These are phyloP conservation scores for Drosophila flavopinicola DNA, from an alignment of 2,888 invertebrate species.

Conservation along the genomic window DNA sequence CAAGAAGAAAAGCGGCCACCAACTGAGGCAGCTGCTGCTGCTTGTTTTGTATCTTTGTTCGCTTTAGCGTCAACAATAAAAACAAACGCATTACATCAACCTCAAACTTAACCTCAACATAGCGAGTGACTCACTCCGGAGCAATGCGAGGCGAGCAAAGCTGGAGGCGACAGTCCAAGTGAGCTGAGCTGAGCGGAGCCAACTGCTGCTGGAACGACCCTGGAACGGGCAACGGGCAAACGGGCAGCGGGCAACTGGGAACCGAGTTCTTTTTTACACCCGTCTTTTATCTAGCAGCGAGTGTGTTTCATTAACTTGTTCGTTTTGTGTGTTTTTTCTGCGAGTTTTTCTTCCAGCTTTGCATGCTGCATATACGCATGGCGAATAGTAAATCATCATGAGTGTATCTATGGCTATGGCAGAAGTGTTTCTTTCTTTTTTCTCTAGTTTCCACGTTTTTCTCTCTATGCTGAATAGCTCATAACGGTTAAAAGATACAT, in stretches of 20 bases:
- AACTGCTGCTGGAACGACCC: slow-evolving; percentile 42
- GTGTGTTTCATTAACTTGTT: slow-evolving; percentile 46
- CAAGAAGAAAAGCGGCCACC: slow-evolving; percentile 56
- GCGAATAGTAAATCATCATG: slow-evolving; percentile 55
- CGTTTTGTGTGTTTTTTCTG: slow-evolving; percentile 14
- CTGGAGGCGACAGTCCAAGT: slow-evolving; percentile 49
- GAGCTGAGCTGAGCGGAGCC: slow-evolving; percentile 35
- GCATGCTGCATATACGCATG: slow-evolving; percentile 40
- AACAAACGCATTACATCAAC: slow-evolving; percentile 61
- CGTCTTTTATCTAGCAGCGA: slow-evolving; percentile 34
- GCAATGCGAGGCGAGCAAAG: slow-evolving; percentile 44
- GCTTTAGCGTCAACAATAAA: slow-evolving; percentile 47
- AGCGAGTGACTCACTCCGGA: slow-evolving; percentile 42
- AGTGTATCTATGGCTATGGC: slow-evolving; percentile 29
- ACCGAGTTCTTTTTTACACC: background rate
- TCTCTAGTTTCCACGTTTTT: slow-evolving; percentile 7
- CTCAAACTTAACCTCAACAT: slow-evolving; percentile 41
- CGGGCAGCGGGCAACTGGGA: background rate
- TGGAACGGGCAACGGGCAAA: slow-evolving; percentile 19
- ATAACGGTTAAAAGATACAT: slow-evolving; percentile 70
- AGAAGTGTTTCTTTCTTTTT: slow-evolving; percentile 17
- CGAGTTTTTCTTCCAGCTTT: slow-evolving; percentile 15
- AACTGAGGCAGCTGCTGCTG: slow-evolving; percentile 55
- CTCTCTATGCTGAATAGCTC: slow-evolving; percentile 39
- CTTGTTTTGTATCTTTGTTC: slow-evolving; percentile 10